Conservation (phyloP, 2,888 invertebrate genomes). For the Heliconius ismenius region DNA sequence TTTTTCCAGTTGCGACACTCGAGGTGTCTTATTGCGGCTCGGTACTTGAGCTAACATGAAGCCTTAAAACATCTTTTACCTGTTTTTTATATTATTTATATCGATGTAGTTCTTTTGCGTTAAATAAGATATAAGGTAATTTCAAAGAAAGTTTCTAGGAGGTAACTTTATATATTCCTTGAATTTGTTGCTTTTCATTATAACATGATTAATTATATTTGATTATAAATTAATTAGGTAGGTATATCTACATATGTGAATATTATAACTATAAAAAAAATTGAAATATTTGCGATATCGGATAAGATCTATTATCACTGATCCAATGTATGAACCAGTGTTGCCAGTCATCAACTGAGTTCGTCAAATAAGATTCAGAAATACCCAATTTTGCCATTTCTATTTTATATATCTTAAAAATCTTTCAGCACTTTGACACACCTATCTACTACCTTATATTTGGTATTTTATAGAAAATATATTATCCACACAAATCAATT, state of each 20-base stretch:
- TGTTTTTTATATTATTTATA: constrained; percentile 35
- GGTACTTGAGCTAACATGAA: constrained; percentile 54
- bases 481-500: constrained; percentile 6
- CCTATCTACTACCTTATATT: background rate
- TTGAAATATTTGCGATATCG: too few species aligned
- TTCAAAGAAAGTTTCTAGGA: background rate
- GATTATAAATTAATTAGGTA: too few species aligned
- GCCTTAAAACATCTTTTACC: constrained; percentile 51
- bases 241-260: too few species aligned
- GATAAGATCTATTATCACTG: too few species aligned
- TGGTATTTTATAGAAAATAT: background rate
- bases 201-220: too few species aligned
- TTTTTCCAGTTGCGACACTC: constrained; percentile 30
- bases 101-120: background rate
- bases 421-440: background rate
- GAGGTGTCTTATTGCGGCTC: constrained; percentile 61
- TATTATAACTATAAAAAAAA: too few species aligned
- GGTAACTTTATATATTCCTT: too few species aligned
- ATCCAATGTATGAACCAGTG: too few species aligned
- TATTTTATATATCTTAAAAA: background rate
- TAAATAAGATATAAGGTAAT: background rate
- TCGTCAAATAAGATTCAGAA: background rate
- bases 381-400: background rate
- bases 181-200: too few species aligned
- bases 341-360: too few species aligned